Percentiles rank a stretch among this genome's conserved stretches.
These are phyloP conservation scores for Neodiprion lecontei DNA, from an alignment of 1,140 invertebrate species.

Conservation along the genomic window DNA sequence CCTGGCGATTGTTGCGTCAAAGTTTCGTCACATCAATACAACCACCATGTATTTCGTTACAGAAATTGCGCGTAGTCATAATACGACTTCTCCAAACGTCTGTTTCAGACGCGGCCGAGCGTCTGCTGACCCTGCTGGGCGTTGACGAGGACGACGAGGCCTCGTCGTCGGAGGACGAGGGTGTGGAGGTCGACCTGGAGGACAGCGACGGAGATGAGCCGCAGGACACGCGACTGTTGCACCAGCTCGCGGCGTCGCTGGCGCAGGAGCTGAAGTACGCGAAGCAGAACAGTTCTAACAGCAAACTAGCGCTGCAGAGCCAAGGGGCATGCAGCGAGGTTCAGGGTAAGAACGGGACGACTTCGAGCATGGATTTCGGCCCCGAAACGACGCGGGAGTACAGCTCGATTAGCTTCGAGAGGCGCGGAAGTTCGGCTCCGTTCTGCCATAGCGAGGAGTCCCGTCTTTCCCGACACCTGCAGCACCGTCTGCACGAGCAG, in stretches of 20 bases:
- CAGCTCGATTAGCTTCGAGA: too few species aligned
- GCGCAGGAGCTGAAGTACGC: conserved; percentile 48
- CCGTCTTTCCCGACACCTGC: not conserved
- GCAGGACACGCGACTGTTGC: conserved; percentile 42
- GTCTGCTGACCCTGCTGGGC: conserved; percentile 49
- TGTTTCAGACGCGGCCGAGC: conserved; percentile 48
- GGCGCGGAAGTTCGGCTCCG: too few species aligned
- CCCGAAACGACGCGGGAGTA: not conserved
- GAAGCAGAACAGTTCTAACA: conserved; percentile 27
- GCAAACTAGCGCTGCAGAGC: conserved; percentile 2
- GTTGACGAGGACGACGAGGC: conserved; percentile 41
- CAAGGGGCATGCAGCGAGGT: not conserved
- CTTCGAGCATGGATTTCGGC: not conserved
- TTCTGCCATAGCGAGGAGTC: not conserved
- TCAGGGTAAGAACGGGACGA: conserved; percentile 4
- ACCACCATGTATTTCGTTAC: too few species aligned
- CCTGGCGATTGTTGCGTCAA: too few species aligned
- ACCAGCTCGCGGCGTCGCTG: conserved; percentile 48
- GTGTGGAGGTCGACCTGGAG: conserved; percentile 49
- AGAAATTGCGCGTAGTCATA: too few species aligned
- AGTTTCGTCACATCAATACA: too few species aligned
- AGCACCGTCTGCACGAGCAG: not conserved
- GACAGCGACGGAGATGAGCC: conserved; percentile 38
- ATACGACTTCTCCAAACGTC: not conserved
- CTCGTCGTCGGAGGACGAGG: conserved; percentile 53